Evolutionary conservation across 2,113 vertebrate species (phyloP).

Genomic region (Clarias gariepinus): DNA sequence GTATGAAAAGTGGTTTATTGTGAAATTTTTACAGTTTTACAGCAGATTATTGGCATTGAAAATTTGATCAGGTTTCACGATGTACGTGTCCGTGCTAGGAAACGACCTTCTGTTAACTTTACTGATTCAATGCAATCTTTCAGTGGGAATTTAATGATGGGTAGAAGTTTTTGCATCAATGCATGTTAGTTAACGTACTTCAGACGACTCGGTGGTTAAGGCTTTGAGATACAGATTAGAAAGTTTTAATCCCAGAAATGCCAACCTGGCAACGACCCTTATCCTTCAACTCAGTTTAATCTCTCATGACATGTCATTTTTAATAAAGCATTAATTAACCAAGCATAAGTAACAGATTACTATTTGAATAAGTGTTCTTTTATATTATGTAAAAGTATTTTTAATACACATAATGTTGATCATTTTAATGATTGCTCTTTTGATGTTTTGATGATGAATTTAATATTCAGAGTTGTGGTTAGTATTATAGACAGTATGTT

Average conservation of each 20-base stretch:
- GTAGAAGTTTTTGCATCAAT: neutral
- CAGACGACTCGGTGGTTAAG: neutral
- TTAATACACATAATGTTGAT: too few relatives aligned
- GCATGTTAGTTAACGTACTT: neutral
- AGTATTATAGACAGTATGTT: neutral
- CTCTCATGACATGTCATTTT: neutral
- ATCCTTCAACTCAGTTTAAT: slow-evolving; percentile 2
- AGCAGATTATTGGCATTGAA: neutral
- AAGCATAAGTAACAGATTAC: neutral
- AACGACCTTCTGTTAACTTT: neutral
- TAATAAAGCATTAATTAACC: neutral
- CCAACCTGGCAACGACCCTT: neutral
- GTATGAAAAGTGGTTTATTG: neutral
- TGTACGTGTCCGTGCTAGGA: neutral
- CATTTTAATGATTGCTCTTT: neutral
- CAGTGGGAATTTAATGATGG: neutral
- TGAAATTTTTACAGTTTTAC: neutral
- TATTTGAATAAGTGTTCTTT: neutral
- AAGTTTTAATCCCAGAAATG: neutral
- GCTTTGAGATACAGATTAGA: neutral
- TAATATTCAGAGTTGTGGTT: neutral
- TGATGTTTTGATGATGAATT: neutral
- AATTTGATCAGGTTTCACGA: neutral
- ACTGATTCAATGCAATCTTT: neutral
- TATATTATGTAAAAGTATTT: neutral